These are phyloP conservation scores for Rambutsinella grinnellia DNA, from an alignment of 2,888 invertebrate genomes.

Conservation along the genomic window DNA sequence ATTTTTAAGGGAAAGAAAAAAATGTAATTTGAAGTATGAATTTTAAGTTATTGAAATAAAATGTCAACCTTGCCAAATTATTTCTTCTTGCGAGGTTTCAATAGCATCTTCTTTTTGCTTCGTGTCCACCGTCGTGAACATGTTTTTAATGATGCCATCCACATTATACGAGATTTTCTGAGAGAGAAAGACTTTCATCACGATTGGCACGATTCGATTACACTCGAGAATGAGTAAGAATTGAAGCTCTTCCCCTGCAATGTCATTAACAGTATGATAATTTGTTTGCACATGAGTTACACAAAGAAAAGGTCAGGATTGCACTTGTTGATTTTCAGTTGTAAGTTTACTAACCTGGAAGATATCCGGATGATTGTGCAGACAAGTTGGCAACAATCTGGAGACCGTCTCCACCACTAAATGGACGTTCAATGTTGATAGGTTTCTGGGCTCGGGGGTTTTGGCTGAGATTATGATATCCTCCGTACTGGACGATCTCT, in stretches of 20 bases:
- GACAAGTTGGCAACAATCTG: slow-evolving; percentile 29
- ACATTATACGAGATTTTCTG: slow-evolving; percentile 44
- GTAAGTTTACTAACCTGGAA: too few relatives aligned
- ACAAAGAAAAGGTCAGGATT: too few relatives aligned
- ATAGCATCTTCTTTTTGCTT: slow-evolving; percentile 37
- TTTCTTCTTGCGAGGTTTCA: slow-evolving; percentile 26
- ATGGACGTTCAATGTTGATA: slow-evolving; percentile 39
- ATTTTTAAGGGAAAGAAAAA: too few relatives aligned
- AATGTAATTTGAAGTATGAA: too few relatives aligned
- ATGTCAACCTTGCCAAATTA: slow-evolving; percentile 41
- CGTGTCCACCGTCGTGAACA: slow-evolving; percentile 37
- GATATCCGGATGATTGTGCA: slow-evolving; percentile 24
- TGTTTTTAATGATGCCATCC: slow-evolving; percentile 37
- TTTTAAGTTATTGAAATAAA: too few relatives aligned
- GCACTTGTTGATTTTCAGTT: too few relatives aligned
- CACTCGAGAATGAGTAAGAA: slow-evolving; percentile 36
- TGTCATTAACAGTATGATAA: too few relatives aligned
- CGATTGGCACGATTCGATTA: slow-evolving; percentile 35
- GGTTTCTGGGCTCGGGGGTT: slow-evolving; percentile 20
- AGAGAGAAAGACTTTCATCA: slow-evolving; percentile 47
- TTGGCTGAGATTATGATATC: slow-evolving; percentile 35
- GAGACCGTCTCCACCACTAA: slow-evolving; percentile 34
- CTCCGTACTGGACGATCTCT: slow-evolving; percentile 33
- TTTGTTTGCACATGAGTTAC: too few relatives aligned
- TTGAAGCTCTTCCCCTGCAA: slow-evolving; percentile 33